Conservation (phyloP, 2,113 vertebrate genomes). For the Perccottus glenii region DNA sequence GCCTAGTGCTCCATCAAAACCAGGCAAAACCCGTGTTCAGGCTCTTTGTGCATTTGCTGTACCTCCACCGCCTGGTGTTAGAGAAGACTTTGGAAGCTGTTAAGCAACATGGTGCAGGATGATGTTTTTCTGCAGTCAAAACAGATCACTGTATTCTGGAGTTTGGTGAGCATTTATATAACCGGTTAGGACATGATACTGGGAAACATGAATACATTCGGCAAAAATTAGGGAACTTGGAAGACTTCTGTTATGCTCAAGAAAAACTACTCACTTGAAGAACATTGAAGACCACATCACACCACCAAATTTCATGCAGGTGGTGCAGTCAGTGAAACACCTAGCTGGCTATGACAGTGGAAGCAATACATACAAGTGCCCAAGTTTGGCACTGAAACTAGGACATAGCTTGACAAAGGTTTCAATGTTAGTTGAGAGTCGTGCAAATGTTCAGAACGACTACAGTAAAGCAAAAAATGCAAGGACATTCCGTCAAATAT, state of each 20-base stretch:
- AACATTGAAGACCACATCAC: slow-evolving; percentile 28
- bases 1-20: background rate
- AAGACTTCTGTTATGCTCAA: slow-evolving; percentile 26
- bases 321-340: slow-evolving; percentile 25
- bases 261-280: slow-evolving; percentile 19
- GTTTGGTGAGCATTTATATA: slow-evolving; percentile 34
- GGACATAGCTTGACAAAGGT: no score
- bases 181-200: slow-evolving; percentile 27
- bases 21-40: slow-evolving; percentile 24
- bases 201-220: slow-evolving; percentile 45
- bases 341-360: slow-evolving; percentile 14
- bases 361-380: no score
- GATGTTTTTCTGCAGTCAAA: slow-evolving; percentile 33
- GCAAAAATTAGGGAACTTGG: slow-evolving; percentile 42
- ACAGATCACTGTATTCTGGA: slow-evolving; percentile 36
- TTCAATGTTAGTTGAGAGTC: no score
- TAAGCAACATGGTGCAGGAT: slow-evolving; percentile 33
- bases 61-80: slow-evolving; percentile 1
- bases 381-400: no score
- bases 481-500: no score
- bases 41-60: slow-evolving; percentile 27
- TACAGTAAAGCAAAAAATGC: no score
- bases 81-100: slow-evolving; percentile 21
- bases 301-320: no score
- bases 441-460: no score